Conservation (phyloP, 35 echinoderm and acorn worm species). For the Eucidaris tribuloides region DNA sequence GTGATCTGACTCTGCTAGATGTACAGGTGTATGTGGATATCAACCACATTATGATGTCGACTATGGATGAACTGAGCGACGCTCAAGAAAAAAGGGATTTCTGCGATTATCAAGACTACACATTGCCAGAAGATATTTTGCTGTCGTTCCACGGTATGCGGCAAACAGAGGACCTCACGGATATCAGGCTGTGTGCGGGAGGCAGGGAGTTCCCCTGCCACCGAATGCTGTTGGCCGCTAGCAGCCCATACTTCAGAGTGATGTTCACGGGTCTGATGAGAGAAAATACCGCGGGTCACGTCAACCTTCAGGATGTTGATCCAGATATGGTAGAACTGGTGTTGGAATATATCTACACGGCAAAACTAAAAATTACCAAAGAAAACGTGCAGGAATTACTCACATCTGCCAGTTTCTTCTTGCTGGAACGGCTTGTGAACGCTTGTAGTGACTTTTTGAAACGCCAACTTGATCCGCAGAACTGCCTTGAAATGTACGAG, state of each 20-base stretch:
- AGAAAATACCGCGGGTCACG: conserved; percentile 35
- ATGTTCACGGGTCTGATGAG: conserved; percentile 69
- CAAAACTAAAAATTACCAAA: conserved; percentile 44
- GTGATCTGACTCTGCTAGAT: too few relatives aligned
- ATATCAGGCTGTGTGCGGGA: conserved; percentile 50
- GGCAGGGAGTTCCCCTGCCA: conserved; percentile 69
- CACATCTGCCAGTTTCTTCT: conserved; percentile 40
- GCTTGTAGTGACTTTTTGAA: conserved; percentile 56
- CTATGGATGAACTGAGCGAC: conserved; percentile 10
- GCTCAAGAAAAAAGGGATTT: conserved; percentile 36
- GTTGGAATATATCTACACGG: conserved; percentile 54
- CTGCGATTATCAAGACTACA: conserved; percentile 57
- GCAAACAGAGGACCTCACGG: conserved; percentile 40
- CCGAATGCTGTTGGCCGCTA: conserved; percentile 56
- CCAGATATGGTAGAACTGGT: conserved; percentile 13
- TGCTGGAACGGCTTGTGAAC: conserved; percentile 40
- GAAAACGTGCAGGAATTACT: conserved; percentile 54
- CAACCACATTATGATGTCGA: too few relatives aligned
- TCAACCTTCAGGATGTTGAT: conserved; percentile 47
- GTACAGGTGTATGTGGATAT: too few relatives aligned
- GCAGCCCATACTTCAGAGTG: conserved; percentile 79
- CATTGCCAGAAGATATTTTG: conserved; percentile 8
- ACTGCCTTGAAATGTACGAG: conserved; percentile 61
- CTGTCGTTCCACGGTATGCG: conserved; percentile 56
- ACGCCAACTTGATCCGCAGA: conserved; percentile 48